Evolutionary conservation across 2,797 vertebrate species (phyloP), one percentile per base, ranked within the genome.

Genomic region (Euthynnus affinis): DNA sequence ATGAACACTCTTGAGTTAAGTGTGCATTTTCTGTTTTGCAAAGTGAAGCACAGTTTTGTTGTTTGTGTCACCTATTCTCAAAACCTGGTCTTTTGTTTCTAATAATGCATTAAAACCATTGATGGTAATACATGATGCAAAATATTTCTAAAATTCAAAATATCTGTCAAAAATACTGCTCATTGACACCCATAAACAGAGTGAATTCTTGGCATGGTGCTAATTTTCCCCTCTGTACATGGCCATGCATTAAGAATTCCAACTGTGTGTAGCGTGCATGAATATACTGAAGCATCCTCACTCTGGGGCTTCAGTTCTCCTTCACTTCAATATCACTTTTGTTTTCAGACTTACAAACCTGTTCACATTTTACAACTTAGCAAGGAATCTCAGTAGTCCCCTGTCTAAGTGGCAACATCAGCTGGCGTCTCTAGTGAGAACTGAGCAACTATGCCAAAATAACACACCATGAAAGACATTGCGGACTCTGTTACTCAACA

Each of bases 401-500:
- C 52, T 46, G 73, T 78, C 69, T 85, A 71, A 83, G 64, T 81
- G 60, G 71, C 74, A 77, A 68, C 67, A 83, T 87, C 85, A 86
- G 73, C 71, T 55, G 56, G 46, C 32, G 78, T 83, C 85, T 87
- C 76, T 76, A 62, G 62, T 60, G 84, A 83, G 37, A 80, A 74
- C 64, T 7, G 76, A 86, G 71, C 64, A 71, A 87, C 48, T 84
- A 62, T 84, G 84, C 78, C 87, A 83, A 72, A 90, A 88, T 91
- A 90, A 89, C 83, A 81, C 76, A 84, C 67, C 78, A 64, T 83
- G 83, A 90, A 90, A 91, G 87, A 66, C 81, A 77, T 55, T 60
- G 73, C 61, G 27, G 76, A 85, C 78, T 76, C 71, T 76, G 85
- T 90, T 89, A 76, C 76, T 80, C 32, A 58, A 84, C 78, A 80